Evolutionary conservation across 2,113 vertebrate species (phyloP), one percentile per base, ranked within the genome.

Genomic region (Laticauda colubrina): DNA sequence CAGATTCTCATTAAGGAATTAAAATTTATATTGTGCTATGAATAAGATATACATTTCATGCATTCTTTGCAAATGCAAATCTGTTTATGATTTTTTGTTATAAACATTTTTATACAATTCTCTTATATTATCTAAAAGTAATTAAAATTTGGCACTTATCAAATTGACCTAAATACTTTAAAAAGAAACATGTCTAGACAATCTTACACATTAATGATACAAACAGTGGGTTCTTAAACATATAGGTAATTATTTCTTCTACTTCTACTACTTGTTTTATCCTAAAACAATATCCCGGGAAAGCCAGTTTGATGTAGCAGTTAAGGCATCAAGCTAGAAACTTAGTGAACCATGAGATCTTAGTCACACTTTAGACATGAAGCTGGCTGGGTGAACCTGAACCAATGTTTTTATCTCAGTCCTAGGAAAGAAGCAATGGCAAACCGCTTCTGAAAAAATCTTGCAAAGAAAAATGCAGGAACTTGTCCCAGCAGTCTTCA

Each of bases 71-170:
- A 34, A 69, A 69, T 69, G 29, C 21, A 39, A 0, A 14, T 21
- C 55, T 2, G 0, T 0, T 69, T 53, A 20, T 57, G 0, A 9
- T 29, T 14, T 24, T 64, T 51, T 14, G 6, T 54, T 64, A 88
- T 88, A 59, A 85, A 55, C 26, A 18, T 45, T 85, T 81, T 29
- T 81, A 81, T 11, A 81, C 57, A 43, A 90, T 81, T 53, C 34
- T 53, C 51, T 91, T 85, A 24, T 34, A 91, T 43, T 23, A 56
- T 85, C 29, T 81, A 81, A 43, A 81, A 81, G 39, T 81, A 81
- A 81, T 43, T 81, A 85, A 55, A 54, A 11, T 0, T 15, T 45
- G 39, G 34, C n/a, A 91, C 24, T 91, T 85, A 45, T 24, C 3
- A 45, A 43, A 43, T 57, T 91, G 21, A 59, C 21, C 34, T 43